Base-by-base conservation (phyloP, 2,797 vertebrate species). In the Lutjanus argentimaculatus region DNA sequence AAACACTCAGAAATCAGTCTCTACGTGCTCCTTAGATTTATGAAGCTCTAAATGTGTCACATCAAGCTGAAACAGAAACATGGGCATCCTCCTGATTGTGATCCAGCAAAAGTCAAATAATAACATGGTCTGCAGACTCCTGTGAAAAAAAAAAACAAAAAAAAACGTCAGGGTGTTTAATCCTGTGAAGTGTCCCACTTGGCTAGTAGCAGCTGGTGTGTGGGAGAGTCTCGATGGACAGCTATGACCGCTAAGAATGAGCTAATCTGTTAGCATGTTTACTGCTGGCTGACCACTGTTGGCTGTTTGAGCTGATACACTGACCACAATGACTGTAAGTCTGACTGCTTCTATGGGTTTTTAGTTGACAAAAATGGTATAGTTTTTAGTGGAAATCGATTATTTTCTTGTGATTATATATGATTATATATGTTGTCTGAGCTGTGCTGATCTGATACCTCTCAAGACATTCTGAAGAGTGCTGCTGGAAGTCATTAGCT, bases 171-270 rank as follows among this genome's bases (percentile, higher is more conserved):
- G 42, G 11, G 65, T 80, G 64, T 68, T 49, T 15, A 56, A 49
- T 51, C 21, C 58, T 57, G 51, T 74, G 58, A 36, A 64, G 51
- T 43, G 17, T 80, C 71, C 45, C 71, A 43, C 72, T 72, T 72
- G 22, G 69, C 63, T 52, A 17, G 52, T 70, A 70, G 59, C 79
- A 80, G 66, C 72, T 75, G 59, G 72, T 70, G 72, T 75, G 72
- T 80, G 66, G 58, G 78, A 75, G 72, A 65, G 8, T 64, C 72
- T 64, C 14, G 17, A 43, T 45, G 43, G 43, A 21, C 30, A 12
- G 7, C 36, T 68, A 15, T 63, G 77, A 17, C 63, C 16, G 8
- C 46, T 30, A 30, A 45, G 68, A 59, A 22, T 15, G 7, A 66
- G 67, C 67, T 59, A 66, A 64, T 81, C 61, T 71, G 40, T 65